A percentile compares a stretch with the other conserved stretches of the same genome.
phyloP scores from a whole-genome alignment of 2,797 vertebrate genomes.

The Artibeus jamaicensis region DNA sequence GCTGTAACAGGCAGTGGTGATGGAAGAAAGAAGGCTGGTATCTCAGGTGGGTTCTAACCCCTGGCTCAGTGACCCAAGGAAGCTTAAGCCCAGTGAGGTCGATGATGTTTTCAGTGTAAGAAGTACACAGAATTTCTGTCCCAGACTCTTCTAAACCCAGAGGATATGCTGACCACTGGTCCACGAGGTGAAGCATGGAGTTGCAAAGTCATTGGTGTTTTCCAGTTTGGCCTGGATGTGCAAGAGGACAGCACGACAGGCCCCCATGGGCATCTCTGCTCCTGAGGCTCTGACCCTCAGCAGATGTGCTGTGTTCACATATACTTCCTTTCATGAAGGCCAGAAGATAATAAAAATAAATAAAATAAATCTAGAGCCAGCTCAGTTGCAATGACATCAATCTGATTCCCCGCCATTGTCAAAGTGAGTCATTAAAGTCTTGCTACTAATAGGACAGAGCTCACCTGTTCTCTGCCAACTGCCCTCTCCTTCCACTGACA shows the following conservation, averaged over 20 bases:
- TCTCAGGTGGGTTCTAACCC: not conserved
- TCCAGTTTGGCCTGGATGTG: not conserved
- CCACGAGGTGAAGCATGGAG: conserved; percentile 21
- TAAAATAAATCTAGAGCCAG: not conserved
- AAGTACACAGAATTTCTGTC: conserved; percentile 22
- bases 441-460: conserved; percentile 1
- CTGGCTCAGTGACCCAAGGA: not conserved
- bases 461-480: conserved; percentile 30
- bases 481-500: conserved; percentile 43
- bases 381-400: not conserved
- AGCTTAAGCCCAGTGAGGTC: conserved; percentile 26
- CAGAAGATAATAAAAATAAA: not conserved
- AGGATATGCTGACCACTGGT: not conserved
- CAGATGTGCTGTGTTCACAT: not conserved
- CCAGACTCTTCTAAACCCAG: conserved; percentile 24
- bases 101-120: conserved; percentile 33
- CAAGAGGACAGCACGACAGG: conserved; percentile 55
- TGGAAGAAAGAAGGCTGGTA: not conserved
- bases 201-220: not conserved
- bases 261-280: conserved; percentile 29
- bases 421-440: conserved; percentile 64
- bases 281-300: fast-evolving
- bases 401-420: conserved; percentile 52
- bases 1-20: not conserved
- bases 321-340: not conserved